Evolutionary conservation across 2,888 invertebrate genomes (phyloP).

Genomic region (Anarsia innoxiella): DNA sequence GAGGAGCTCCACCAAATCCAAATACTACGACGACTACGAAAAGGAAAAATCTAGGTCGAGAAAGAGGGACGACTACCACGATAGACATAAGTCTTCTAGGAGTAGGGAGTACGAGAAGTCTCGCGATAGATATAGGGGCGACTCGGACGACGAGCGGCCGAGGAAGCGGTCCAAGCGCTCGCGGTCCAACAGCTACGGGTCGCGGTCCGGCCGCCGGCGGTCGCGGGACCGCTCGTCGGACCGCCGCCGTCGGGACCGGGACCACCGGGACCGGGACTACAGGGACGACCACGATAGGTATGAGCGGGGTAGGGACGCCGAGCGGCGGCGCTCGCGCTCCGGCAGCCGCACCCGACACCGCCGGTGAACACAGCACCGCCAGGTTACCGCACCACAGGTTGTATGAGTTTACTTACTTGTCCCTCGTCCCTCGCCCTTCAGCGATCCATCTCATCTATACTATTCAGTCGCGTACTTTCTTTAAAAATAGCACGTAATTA

Average conservation of each 20-base stretch:
- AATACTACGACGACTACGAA: constrained; percentile 40
- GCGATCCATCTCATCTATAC: no score
- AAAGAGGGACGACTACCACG: constrained; percentile 45
- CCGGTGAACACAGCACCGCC: constrained; percentile 62
- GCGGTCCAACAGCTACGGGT: constrained; percentile 52
- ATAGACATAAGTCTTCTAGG: constrained; percentile 45
- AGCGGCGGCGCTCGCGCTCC: constrained; percentile 40
- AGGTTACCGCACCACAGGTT: constrained; percentile 59
- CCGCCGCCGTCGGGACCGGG: constrained; percentile 33
- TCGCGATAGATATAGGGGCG: constrained; percentile 53
- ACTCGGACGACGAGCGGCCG: constrained; percentile 51
- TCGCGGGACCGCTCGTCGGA: constrained; percentile 42
- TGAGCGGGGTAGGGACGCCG: constrained; percentile 13
- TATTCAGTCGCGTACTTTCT: no score
- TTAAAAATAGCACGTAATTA: no score
- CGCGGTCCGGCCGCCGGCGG: constrained; percentile 38
- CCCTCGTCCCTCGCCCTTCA: no score
- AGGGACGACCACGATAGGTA: constrained; percentile 31
- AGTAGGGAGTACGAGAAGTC: constrained; percentile 44
- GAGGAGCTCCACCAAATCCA: constrained; percentile 37
- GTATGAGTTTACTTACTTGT: constrained; percentile 37
- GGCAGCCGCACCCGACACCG: constrained; percentile 54
- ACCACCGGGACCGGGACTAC: constrained; percentile 38
- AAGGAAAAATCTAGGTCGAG: constrained; percentile 39
- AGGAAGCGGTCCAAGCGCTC: constrained; percentile 51